phyloP scores from a whole-genome alignment of 2,888 invertebrate genomes.

The Cataglyphis livida region DNA sequence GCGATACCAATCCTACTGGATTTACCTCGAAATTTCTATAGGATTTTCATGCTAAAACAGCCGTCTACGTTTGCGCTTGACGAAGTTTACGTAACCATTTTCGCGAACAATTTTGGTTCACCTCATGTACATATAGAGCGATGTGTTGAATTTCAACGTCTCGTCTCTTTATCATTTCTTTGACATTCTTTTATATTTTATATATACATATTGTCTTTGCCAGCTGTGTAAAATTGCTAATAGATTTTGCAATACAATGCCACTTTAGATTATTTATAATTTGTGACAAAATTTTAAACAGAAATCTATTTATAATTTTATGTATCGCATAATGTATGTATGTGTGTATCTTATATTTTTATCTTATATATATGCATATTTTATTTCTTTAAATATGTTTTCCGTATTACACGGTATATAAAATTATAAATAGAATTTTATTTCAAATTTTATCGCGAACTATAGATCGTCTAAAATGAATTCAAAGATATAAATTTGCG shows the following conservation, averaged over 20 bases:
- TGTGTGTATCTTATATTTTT: neutral
- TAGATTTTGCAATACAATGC: neutral
- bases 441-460: neutral
- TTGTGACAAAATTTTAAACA: neutral
- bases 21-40: constrained; percentile 44
- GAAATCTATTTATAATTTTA: neutral
- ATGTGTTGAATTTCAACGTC: neutral
- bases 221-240: neutral
- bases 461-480: neutral
- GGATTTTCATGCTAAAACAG: constrained; percentile 34
- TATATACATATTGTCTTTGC: neutral
- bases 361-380: neutral
- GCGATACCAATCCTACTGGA: constrained; percentile 32
- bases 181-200: neutral
- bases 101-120: neutral
- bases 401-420: neutral
- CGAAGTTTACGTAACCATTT: constrained; percentile 41
- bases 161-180: neutral
- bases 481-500: neutral
- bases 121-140: neutral
- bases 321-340: neutral
- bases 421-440: constrained; percentile 5
- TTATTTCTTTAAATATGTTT: neutral
- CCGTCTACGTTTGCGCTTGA: neutral
- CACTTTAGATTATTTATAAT: neutral